phyloP scores from a whole-genome alignment of 1,140 invertebrate genomes.

The Zaprionus kolodkinae region DNA sequence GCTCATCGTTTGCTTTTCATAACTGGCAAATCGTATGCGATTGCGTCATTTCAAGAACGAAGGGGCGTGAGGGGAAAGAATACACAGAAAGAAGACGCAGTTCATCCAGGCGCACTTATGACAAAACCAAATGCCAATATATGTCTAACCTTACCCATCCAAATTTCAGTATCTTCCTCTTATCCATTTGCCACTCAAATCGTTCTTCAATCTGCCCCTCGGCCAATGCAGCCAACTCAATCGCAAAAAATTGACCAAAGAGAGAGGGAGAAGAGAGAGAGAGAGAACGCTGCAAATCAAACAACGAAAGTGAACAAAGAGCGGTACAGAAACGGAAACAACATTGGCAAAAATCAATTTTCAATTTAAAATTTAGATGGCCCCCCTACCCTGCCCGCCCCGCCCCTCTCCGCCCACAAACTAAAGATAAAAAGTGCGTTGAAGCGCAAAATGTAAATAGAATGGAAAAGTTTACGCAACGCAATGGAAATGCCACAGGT shows the following conservation, averaged over 20 bases:
- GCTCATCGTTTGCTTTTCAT: constrained; percentile 5
- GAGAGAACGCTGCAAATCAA: constrained; percentile 48
- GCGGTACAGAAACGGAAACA: constrained; percentile 29
- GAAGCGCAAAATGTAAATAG: constrained; percentile 75
- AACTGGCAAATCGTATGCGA: neutral
- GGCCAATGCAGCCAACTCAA: constrained; percentile 57
- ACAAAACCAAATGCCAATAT: constrained; percentile 27
- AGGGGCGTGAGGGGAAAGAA: no score
- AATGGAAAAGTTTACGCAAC: constrained; percentile 62
- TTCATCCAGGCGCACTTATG: constrained; percentile 57
- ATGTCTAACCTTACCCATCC: neutral
- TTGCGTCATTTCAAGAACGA: constrained; percentile 6
- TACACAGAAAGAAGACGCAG: no score
- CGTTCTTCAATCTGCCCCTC: constrained; percentile 49
- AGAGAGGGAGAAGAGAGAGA: neutral
- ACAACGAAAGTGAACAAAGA: constrained; percentile 36
- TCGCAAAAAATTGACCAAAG: constrained; percentile 57
- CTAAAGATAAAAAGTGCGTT: constrained; percentile 73
- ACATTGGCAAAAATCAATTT: constrained; percentile 77
- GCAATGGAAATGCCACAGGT: constrained; percentile 46
- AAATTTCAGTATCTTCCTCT: neutral
- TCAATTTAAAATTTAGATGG: constrained; percentile 80
- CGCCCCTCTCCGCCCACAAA: constrained; percentile 27
- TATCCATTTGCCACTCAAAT: constrained; percentile 24
- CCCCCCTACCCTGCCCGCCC: constrained; percentile 9